These are phyloP conservation scores for Pardalotus punctatus DNA, from an alignment of 2,113 vertebrate species.

Conservation along the genomic window DNA sequence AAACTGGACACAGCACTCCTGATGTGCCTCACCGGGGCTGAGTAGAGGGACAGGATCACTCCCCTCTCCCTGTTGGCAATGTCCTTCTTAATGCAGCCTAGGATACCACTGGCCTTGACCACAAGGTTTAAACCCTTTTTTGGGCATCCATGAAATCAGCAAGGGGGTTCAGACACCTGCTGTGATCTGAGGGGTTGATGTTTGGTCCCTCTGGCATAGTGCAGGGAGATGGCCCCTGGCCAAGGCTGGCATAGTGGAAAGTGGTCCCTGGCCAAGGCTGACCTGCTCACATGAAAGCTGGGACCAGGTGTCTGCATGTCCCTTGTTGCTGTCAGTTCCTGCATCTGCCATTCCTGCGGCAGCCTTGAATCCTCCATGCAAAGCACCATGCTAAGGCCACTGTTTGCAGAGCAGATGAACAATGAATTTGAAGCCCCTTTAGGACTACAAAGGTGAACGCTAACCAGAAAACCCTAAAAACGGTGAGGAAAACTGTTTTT, in stretches of 20 bases:
- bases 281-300: fast-evolving
- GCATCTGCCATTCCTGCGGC: neutral
- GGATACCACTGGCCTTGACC: fast-evolving
- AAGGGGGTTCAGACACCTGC: fast-evolving
- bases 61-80: neutral
- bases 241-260: neutral
- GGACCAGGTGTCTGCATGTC: fast-evolving
- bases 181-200: neutral
- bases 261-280: fast-evolving
- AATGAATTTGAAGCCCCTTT: neutral
- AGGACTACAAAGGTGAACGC: neutral
- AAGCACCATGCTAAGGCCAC: fast-evolving
- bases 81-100: neutral
- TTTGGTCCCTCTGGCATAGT: neutral
- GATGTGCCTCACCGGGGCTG: neutral
- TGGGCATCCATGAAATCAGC: fast-evolving
- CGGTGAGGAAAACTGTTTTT: fast-evolving
- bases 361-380: neutral
- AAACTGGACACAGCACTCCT: neutral
- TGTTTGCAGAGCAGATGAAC: neutral
- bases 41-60: neutral
- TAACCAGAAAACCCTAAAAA: neutral
- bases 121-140: neutral
- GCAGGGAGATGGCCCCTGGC: no score
- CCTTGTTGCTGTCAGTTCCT: no score